phyloP scores from a whole-genome alignment of 1,140 invertebrate genomes.

The Arion vulgaris region DNA sequence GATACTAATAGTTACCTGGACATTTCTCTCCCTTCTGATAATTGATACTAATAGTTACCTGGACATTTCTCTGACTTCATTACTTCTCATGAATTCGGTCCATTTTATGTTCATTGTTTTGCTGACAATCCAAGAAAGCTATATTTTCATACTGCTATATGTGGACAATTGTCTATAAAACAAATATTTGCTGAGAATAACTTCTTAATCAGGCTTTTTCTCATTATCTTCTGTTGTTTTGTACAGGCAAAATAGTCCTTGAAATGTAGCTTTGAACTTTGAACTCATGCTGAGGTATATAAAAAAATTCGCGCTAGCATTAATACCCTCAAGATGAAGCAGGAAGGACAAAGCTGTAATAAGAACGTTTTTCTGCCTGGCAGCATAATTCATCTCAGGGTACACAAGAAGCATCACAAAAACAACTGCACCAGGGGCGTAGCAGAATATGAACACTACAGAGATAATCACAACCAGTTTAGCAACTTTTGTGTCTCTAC shows the following conservation, averaged over 20 bases:
- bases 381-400: not conserved
- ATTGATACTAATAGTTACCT: no score
- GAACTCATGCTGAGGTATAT: constrained; percentile 2
- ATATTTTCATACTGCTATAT: no score
- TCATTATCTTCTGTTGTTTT: not conserved
- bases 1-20: no score
- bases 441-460: not conserved
- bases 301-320: not conserved
- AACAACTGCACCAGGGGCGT: not conserved
- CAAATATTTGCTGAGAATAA: no score
- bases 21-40: no score
- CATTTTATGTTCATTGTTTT: no score
- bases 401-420: not conserved
- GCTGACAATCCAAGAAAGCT: no score
- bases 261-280: not conserved
- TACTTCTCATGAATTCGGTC: no score
- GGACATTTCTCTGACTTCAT: no score
- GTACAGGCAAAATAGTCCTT: not conserved
- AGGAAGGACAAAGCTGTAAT: not conserved
- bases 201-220: not conserved
- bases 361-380: not conserved
- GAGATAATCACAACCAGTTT: not conserved
- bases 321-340: not conserved
- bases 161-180: no score
- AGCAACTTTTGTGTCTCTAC: not conserved